Percentiles rank a stretch among this genome's conserved stretches.
phyloP scores from a whole-genome alignment of 2,888 invertebrate species.

The Chloroclystis v-ata region DNA sequence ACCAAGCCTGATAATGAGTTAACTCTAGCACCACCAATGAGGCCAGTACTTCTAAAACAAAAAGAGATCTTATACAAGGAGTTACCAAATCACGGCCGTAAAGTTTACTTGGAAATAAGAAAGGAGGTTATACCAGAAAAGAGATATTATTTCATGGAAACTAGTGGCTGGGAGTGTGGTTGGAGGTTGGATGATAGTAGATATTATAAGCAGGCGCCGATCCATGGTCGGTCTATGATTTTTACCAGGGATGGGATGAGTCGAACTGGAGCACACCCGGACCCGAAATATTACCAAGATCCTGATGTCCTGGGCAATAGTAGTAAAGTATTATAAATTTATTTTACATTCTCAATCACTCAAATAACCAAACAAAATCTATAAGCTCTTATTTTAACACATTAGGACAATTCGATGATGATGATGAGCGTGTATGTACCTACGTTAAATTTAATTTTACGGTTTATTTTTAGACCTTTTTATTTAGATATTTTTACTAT shows the following conservation, averaged over 20 bases:
- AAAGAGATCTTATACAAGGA: slow-evolving; percentile 40
- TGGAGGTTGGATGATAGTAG: slow-evolving; percentile 46
- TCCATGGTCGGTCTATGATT: slow-evolving; percentile 37
- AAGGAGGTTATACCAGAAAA: slow-evolving; percentile 38
- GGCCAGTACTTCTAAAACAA: slow-evolving; percentile 38
- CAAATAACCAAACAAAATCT: too few relatives aligned
- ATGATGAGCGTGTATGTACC: too few relatives aligned
- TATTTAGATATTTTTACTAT: too few relatives aligned
- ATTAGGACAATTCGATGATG: too few relatives aligned
- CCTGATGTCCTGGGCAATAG: slow-evolving; percentile 29
- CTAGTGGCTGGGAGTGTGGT: slow-evolving; percentile 40
- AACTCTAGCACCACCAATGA: slow-evolving; percentile 41
- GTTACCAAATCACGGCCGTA: slow-evolving; percentile 41
- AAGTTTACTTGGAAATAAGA: slow-evolving; percentile 41
- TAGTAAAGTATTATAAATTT: too few relatives aligned
- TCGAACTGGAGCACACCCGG: slow-evolving; percentile 45
- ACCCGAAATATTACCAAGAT: slow-evolving; percentile 38
- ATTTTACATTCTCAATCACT: too few relatives aligned
- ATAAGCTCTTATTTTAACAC: too few relatives aligned
- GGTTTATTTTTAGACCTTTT: too few relatives aligned
- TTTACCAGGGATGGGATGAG: slow-evolving; percentile 35
- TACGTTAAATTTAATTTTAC: too few relatives aligned
- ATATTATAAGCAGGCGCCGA: slow-evolving; percentile 31
- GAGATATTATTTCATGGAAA: slow-evolving; percentile 44
- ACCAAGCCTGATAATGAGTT: slow-evolving; percentile 38